Evolutionary conservation across 2,888 invertebrate species (phyloP), one percentile per base, ranked within the genome.

Genomic region (Standfussiana lucernea): DNA sequence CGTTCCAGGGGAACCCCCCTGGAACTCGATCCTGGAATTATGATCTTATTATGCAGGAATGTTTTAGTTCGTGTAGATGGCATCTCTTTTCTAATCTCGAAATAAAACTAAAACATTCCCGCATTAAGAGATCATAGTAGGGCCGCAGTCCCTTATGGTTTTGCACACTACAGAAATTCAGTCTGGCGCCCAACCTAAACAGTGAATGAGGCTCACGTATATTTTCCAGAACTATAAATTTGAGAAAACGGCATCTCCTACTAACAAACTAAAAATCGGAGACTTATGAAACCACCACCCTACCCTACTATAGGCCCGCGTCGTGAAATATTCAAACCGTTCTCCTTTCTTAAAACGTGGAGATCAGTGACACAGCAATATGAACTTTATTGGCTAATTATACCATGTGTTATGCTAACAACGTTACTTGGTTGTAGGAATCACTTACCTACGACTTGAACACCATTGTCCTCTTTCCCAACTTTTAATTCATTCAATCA

Each of bases 401-500:
- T 50, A 2, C 10, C 10, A n/a, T 13, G 28, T 28, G 28, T 32
- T 61, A 35, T 11, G 21, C 6, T 65, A 35, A 32, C 24, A 35
- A 37, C 15, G 4, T 28, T 1, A 18, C 5, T 18, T 37, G 13
- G 6, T 72, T 32, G 28, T 8, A 45, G 5, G 13, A 69, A 53
- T n/a, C 24, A 6, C 40, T 32, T 11, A 24, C 13, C 7, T 35
- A 64, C 2, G 32, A 37, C 1, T 18, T 6, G 1, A 13, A 35
- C 24, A 18, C 75, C 28, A 28, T 40, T 59, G 15, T 47, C 35
- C 28, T 35, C 40, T 72, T 42, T 53, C 66, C 1, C 15, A 53
- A 77, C 28, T 28, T 24, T 32, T 35, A 28, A 47, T 72, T 37
- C 7, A 35, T 72, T 72, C 28, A 47, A 56, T 42, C 35, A 68